These are phyloP conservation scores for Acrobasis repandana DNA, from an alignment of 2,888 invertebrate genomes.

Conservation along the genomic window DNA sequence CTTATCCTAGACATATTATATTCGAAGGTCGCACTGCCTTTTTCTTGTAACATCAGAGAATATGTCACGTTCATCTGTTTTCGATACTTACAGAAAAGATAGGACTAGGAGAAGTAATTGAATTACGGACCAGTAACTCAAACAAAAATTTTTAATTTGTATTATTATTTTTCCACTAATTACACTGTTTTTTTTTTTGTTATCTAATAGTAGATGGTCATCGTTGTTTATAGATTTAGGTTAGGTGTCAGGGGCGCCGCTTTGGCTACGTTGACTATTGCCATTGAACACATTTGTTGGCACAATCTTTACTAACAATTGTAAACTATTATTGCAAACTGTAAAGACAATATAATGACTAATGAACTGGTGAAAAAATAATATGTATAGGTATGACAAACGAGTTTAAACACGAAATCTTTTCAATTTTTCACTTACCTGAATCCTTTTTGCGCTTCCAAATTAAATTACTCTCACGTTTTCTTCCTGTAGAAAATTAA, in stretches of 20 bases:
- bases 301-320: constrained; percentile 35
- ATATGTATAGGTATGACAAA: too few species aligned
- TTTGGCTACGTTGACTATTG: constrained; percentile 49
- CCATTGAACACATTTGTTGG: constrained; percentile 44
- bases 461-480: not conserved
- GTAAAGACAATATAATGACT: not conserved
- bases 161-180: not conserved
- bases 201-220: constrained; percentile 22
- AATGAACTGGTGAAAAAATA: too few species aligned
- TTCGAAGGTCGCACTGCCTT: too few species aligned
- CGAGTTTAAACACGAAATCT: too few species aligned
- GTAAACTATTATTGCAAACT: not conserved
- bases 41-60: too few species aligned
- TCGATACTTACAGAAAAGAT: too few species aligned
- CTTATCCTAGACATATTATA: too few species aligned
- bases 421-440: not conserved
- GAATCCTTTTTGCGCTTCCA: not conserved
- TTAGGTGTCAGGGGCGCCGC: constrained; percentile 54
- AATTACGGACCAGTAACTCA: too few species aligned
- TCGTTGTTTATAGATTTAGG: constrained; percentile 31
- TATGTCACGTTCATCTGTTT: too few species aligned
- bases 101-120: too few species aligned
- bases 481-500: not conserved
- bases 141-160: too few species aligned
- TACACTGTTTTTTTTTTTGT: constrained; percentile 3